Conservation (phyloP, 2,888 invertebrate genomes). For the Noctua pronuba region DNA sequence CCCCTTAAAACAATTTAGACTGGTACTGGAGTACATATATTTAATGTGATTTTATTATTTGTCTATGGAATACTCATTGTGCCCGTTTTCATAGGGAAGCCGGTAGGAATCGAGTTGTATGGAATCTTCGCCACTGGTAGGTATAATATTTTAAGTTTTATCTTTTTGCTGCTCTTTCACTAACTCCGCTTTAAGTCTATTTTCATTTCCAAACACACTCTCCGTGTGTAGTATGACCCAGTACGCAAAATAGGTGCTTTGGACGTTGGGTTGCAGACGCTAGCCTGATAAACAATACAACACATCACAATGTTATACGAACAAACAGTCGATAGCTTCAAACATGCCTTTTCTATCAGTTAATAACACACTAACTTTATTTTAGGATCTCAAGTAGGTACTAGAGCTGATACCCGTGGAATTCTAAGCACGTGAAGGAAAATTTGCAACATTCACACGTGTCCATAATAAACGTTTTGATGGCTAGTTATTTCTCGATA, state of each 20-base stretch:
- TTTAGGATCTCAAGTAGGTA: slow-evolving; percentile 52
- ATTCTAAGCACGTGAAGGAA: slow-evolving; percentile 36
- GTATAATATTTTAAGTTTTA: too few species aligned
- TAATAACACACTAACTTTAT: slow-evolving; percentile 23
- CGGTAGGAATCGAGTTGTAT: too few species aligned
- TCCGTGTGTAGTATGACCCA: background rate
- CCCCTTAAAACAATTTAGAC: too few species aligned
- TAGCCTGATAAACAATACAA: background rate
- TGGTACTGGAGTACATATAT: too few species aligned
- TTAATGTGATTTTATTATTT: too few species aligned
- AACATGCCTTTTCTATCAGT: slow-evolving; percentile 44
- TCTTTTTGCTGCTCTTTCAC: background rate
- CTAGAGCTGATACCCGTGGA: slow-evolving; percentile 14
- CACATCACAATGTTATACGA: background rate
- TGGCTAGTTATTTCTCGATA: slow-evolving; percentile 22
- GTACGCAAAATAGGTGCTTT: background rate
- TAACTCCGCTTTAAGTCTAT: background rate
- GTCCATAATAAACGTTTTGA: slow-evolving; percentile 35
- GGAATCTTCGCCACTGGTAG: too few species aligned
- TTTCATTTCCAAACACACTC: background rate
- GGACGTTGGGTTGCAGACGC: background rate
- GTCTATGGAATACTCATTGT: too few species aligned
- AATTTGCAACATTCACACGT: slow-evolving; percentile 28
- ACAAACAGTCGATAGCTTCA: background rate
- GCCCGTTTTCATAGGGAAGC: too few species aligned